These are phyloP conservation scores for Chionoecetes opilio DNA, from an alignment of 1,140 invertebrate species.

Conservation along the genomic window DNA sequence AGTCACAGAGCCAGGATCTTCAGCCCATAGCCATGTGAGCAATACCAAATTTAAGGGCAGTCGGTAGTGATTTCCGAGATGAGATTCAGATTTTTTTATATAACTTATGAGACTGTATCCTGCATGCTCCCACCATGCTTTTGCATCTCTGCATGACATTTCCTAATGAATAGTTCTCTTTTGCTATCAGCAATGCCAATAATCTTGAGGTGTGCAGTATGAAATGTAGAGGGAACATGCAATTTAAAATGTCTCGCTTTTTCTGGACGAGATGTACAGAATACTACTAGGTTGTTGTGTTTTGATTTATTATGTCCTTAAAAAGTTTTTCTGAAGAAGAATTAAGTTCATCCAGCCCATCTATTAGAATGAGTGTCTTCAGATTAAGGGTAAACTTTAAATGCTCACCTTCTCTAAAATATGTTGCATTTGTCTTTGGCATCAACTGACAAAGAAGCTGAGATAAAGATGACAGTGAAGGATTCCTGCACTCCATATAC, in stretches of 20 bases:
- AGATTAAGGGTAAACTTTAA: constrained; percentile 6
- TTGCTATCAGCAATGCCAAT: constrained; percentile 51
- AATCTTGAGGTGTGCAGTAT: constrained; percentile 48
- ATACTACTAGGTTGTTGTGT: constrained; percentile 38
- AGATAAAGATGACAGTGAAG: not conserved
- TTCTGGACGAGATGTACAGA: constrained; percentile 63
- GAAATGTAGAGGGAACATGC: constrained; percentile 27
- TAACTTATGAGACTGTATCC: constrained; percentile 43
- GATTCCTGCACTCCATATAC: constrained; percentile 44
- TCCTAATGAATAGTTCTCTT: constrained; percentile 41
- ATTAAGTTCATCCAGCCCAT: constrained; percentile 64
- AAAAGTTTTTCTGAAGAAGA: constrained; percentile 44
- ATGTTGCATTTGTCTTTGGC: constrained; percentile 10
- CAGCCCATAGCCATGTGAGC: constrained; percentile 60
- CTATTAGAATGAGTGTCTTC: constrained; percentile 37
- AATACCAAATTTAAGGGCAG: constrained; percentile 61
- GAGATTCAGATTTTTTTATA: not conserved
- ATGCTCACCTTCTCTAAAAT: constrained; percentile 48
- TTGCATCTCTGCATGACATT: constrained; percentile 49
- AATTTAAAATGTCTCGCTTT: constrained; percentile 29
- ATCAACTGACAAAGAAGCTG: constrained; percentile 40
- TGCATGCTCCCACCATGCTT: not conserved
- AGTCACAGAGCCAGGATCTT: not conserved
- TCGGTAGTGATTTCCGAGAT: constrained; percentile 4
- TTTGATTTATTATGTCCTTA: constrained; percentile 38